Percentiles rank a stretch among this genome's conserved stretches.
Conservation (phyloP, 2,797 vertebrate species). For the Chloroceryle amazona region DNA sequence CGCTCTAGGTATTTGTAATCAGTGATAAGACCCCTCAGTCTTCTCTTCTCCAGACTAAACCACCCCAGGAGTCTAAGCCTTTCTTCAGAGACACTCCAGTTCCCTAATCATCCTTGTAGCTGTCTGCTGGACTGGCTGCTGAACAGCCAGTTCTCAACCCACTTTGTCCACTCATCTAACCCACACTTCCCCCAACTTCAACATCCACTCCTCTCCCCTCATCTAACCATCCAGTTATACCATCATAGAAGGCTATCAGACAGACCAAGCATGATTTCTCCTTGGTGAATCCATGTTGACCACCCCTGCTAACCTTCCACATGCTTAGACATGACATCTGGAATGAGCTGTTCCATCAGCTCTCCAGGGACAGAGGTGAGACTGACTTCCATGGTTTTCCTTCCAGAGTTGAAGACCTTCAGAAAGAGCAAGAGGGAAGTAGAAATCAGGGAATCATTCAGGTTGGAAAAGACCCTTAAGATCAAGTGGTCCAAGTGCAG, state of each 20-base stretch:
- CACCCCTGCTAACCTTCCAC: not conserved
- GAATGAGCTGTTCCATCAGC: not conserved
- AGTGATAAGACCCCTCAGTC: not conserved
- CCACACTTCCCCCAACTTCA: not conserved
- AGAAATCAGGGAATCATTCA: not conserved
- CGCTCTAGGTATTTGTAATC: not conserved
- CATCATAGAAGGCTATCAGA: not conserved
- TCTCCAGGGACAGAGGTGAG: not conserved
- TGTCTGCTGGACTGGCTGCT: not conserved
- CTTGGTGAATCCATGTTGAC: not conserved
- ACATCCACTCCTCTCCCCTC: not conserved
- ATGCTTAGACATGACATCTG: not conserved
- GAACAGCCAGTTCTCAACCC: not conserved
- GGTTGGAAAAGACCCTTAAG: not conserved
- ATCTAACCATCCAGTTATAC: not conserved
- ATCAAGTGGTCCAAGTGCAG: not conserved
- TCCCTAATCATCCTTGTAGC: not conserved
- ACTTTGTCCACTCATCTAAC: not conserved
- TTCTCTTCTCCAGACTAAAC: not conserved
- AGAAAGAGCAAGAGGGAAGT: not conserved
- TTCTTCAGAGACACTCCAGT: not conserved
- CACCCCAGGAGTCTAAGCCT: not conserved
- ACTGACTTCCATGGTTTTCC: not conserved
- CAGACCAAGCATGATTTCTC: not conserved
- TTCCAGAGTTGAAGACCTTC: not conserved